Base-by-base conservation (phyloP, 2,797 vertebrate species). In the Apodemus agrarius region DNA sequence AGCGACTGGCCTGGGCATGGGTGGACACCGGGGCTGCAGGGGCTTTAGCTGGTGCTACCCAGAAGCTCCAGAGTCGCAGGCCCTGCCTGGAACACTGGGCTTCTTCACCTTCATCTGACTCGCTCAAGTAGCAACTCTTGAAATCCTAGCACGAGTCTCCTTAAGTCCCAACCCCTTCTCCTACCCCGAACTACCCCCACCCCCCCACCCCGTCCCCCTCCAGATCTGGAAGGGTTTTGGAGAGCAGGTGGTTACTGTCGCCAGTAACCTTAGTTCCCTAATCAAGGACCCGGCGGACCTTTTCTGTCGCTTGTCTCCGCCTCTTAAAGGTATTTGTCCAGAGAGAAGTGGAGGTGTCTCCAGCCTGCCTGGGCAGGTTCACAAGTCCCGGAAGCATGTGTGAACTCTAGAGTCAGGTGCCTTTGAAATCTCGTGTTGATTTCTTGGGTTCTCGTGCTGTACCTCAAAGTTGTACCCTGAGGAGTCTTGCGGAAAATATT, bases 371-470 rank as follows among this genome's bases (percentile, higher is more conserved):
- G 89, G 96, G 91, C 85, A 96, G 96, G 92, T 83, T 97, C 9
- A 22, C 89, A 10, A 95, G 90, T 93, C 91, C 87, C 78, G 96
- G 97, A 96, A 97, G 88, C 90, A 31, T 26, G 54, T 34, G 88
- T 88, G 81, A 91, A 91, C 89, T 96, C 69, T 14, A 57, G 67
- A 59, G 78, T 40, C 54, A 95, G 74, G 85, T 81, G 82, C 83
- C 72, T 97, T 94, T 97, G 93, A 97, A 95, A 96, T 91, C 79
- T 83, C 17, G 31, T 91, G 74, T 90, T 81, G 86, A 65, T 95
- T 95, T 95, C 92, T 93, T 91, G 69, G 72, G 85, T 96, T 89
- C 52, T 91, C 54, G 29, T 89, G 37, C 57, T 54, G 24, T 75
- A 24, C 63, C 57, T 92, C 26, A 65, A 91, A 96, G 95, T 96